A percentile compares a stretch with the other conserved stretches of the same genome.
Evolutionary conservation across 2,888 invertebrate species (phyloP).

Genomic region (Brachypalpus laphriformis): DNA sequence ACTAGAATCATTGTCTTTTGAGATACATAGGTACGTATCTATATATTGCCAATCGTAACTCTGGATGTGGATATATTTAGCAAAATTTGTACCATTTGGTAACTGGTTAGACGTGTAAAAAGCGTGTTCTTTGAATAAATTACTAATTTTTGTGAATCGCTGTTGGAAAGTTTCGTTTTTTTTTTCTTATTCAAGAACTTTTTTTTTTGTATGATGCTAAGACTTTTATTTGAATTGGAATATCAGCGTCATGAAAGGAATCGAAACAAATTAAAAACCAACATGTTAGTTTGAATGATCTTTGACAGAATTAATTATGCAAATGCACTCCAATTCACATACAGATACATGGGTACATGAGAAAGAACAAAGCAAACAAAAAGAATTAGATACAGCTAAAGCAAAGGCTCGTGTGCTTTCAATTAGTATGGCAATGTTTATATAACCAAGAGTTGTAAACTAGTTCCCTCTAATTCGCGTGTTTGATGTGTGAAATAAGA

Average conservation of each 20-base stretch:
- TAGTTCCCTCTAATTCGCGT: conserved; percentile 37
- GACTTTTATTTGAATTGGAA: neutral
- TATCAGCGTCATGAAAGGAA: conserved; percentile 9
- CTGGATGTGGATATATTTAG: neutral
- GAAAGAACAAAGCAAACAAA: conserved; percentile 8
- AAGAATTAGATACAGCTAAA: neutral
- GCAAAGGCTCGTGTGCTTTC: conserved; percentile 24
- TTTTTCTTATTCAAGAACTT: neutral
- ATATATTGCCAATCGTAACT: conserved; percentile 7
- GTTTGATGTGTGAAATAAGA: conserved; percentile 51
- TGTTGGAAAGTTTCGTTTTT: conserved; percentile 49
- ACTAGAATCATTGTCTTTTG: neutral
- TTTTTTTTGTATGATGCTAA: neutral
- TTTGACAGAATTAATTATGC: conserved; percentile 46
- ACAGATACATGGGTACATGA: neutral
- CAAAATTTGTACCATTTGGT: conserved; percentile 29
- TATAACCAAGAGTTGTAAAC: conserved; percentile 32
- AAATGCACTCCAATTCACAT: conserved; percentile 20
- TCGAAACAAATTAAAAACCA: neutral
- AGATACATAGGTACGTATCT: neutral
- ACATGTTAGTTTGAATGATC: conserved; percentile 13
- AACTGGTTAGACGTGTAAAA: conserved; percentile 56
- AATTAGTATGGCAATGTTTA: conserved; percentile 37
- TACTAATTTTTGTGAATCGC: conserved; percentile 35
- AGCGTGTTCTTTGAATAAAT: conserved; percentile 60